These are phyloP conservation scores for Piliocolobus tephrosceles DNA, from an alignment of 2,113 vertebrate species.

Conservation along the genomic window DNA sequence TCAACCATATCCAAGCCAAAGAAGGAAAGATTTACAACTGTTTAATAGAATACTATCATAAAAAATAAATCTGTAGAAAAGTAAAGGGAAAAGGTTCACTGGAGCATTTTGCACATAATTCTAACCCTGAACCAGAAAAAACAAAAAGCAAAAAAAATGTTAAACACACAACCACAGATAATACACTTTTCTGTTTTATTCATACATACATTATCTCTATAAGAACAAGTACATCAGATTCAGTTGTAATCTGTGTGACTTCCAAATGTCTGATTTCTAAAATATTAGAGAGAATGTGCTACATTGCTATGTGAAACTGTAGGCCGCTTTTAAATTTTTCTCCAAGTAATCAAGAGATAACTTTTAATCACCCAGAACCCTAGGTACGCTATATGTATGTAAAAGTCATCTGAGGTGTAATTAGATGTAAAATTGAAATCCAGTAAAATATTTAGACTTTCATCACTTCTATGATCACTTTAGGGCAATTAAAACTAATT, in stretches of 20 bases:
- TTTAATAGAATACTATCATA: conserved; percentile 13
- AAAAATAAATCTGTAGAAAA: not conserved
- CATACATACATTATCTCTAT: not conserved
- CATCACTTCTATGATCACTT: not conserved
- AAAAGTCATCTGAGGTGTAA: not conserved
- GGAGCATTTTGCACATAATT: not conserved
- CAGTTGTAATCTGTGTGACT: not conserved
- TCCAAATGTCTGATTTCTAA: conserved; percentile 16
- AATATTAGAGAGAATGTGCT: not conserved
- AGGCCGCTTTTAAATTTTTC: not conserved
- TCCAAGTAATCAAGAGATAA: not conserved
- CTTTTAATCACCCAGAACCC: not conserved
- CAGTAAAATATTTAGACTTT: conserved; percentile 5
- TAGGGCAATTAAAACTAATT: conserved; percentile 12
- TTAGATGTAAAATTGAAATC: conserved; percentile 18
- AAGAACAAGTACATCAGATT: not conserved
- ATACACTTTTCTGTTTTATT: not conserved
- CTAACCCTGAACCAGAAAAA: not conserved
- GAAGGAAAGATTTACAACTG: conserved; percentile 17
- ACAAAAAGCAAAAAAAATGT: not conserved
- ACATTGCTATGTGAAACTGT: not conserved
- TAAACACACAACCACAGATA: not conserved
- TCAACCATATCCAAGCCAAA: conserved; percentile 17
- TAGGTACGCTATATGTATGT: not conserved
- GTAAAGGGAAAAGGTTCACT: not conserved